phyloP scores from a whole-genome alignment of 2,113 vertebrate genomes.

The Eptatretus burgeri region DNA sequence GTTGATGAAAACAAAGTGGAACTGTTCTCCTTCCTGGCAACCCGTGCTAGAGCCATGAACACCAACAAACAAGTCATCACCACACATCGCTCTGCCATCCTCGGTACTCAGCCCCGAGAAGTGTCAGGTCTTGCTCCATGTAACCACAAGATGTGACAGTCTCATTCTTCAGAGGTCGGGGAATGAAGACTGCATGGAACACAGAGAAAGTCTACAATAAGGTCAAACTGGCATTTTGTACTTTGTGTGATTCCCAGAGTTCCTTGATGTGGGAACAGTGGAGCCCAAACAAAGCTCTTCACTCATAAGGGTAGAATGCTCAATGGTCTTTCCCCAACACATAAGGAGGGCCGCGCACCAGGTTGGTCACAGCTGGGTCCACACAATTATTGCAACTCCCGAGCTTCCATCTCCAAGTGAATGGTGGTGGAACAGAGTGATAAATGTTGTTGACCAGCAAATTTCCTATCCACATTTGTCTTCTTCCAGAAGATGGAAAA shows the following conservation, averaged over 20 bases:
- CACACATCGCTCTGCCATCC: not conserved
- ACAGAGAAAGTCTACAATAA: not conserved
- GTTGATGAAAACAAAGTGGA: not conserved
- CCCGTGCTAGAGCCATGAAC: not conserved
- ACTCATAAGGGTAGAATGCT: not conserved
- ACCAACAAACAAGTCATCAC: not conserved
- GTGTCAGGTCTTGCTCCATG: not conserved
- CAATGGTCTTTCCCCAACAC: not conserved
- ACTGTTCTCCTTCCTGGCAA: not conserved
- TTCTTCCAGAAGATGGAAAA: not conserved
- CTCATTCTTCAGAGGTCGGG: not conserved
- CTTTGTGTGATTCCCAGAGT: not conserved
- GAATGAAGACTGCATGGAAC: not conserved
- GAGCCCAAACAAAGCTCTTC: not conserved
- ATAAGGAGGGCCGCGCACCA: not conserved
- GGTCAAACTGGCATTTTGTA: not conserved
- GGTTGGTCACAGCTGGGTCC: not conserved
- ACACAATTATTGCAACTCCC: not conserved
- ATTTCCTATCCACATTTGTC: not conserved
- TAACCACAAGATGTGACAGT: not conserved
- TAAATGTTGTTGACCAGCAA: not conserved
- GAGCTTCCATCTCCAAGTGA: slow-evolving; percentile 5
- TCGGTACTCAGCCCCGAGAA: not conserved
- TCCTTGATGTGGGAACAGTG: not conserved
- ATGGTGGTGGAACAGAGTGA: not conserved